Evolutionary conservation across 2,113 vertebrate genomes (phyloP), one percentile per base, ranked within the genome.

Genomic region (Falcunculus frontatus): DNA sequence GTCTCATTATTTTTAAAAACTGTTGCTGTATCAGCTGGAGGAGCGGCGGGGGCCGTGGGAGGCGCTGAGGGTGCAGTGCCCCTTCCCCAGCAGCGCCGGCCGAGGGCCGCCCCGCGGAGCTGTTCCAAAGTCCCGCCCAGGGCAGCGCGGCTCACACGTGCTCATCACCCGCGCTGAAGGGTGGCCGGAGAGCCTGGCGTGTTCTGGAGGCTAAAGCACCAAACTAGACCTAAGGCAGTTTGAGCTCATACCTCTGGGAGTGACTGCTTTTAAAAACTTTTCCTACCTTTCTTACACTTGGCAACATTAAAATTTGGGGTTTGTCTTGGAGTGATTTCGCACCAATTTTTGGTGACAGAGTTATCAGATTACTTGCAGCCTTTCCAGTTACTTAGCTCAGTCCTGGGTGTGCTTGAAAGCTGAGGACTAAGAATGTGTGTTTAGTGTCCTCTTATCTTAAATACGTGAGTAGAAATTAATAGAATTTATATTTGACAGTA

Each of bases 211-310:
- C 11, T 7, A 9, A 10, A 64, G 42, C 85, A 3, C 9, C 21
- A 4, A 49, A 1, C 56, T 4, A 3, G 16, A 22, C 0, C 23
- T 2, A 1, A 9, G 44, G 60, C 14, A 7, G 23, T 7, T 9
- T 33, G 60, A 39, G 27, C 27, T 52, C 60, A 9, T 22, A 11
- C 52, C 29, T 29, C 26, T 14, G 32, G 15, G 22, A 63, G 44
- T 21, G 16, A 8, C 27, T 4, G 3, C 49, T 44, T 56, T 30
- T 20, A 17, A 8, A 44, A 49, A 19, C 35, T 16, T 53, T 25
- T 39, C 5, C 12, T 35, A 14, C 16, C 19, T 37, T 84, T 72
- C 20, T 53, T 63, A n/a, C 7, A 6, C 26, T 46, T 17, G 17
- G 42, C 44, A 70, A 20, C 11, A 3, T 80, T 26, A 59, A 35